These are phyloP conservation scores for Psilopogon haemacephalus DNA, from an alignment of 2,113 vertebrate genomes.

Conservation along the genomic window DNA sequence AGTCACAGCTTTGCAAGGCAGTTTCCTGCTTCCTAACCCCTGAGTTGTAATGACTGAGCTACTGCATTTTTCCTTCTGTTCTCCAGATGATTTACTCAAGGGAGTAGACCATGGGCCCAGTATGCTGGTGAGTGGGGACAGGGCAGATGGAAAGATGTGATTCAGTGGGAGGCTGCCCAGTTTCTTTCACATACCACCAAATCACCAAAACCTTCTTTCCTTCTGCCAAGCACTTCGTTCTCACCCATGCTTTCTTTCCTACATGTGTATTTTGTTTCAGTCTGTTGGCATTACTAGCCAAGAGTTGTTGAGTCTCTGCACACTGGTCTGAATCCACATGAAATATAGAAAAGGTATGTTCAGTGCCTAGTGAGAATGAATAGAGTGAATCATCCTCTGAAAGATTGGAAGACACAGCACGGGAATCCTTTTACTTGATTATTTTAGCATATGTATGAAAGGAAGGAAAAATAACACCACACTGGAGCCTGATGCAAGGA, in stretches of 20 bases:
- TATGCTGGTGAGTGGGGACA: neutral
- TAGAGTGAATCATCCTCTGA: slow-evolving; percentile 67
- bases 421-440: slow-evolving; percentile 64
- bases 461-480: slow-evolving; percentile 46
- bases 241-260: slow-evolving; percentile 16
- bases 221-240: slow-evolving; percentile 20
- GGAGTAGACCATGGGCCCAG: neutral
- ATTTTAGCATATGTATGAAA: slow-evolving; percentile 69
- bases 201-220: neutral
- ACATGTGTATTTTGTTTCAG: slow-evolving; percentile 32
- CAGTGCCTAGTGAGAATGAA: slow-evolving; percentile 48
- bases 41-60: neutral
- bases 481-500: neutral
- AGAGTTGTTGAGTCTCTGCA: neutral
- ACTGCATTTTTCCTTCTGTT: slow-evolving; percentile 3
- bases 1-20: neutral
- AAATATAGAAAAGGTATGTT: slow-evolving; percentile 33
- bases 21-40: neutral
- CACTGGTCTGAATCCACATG: neutral
- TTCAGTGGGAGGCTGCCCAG: slow-evolving; percentile 5
- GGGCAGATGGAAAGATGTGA: neutral
- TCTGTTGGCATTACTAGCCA: slow-evolving; percentile 49
- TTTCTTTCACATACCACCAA: slow-evolving; percentile 24
- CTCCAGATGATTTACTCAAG: neutral
- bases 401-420: slow-evolving; percentile 48